Percentiles rank a stretch among this genome's conserved stretches.
These are phyloP conservation scores for Pachliopta kotzebuea DNA, from an alignment of 2,888 invertebrate species.

Conservation along the genomic window DNA sequence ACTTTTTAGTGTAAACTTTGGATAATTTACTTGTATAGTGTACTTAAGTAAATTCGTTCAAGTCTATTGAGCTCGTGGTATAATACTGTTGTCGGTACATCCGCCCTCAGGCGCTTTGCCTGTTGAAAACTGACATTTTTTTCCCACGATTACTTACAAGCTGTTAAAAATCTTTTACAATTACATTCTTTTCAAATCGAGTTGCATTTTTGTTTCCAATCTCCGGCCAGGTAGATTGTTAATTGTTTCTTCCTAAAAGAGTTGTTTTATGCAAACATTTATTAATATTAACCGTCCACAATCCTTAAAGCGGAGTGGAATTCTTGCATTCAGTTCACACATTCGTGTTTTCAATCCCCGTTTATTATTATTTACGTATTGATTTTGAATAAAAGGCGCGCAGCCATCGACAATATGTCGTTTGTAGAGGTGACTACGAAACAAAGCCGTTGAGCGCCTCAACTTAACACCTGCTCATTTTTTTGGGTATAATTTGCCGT, in stretches of 20 bases:
- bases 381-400: constrained; percentile 70
- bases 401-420: constrained; percentile 75
- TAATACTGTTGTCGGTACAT: constrained; percentile 50
- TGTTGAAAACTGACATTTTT: constrained; percentile 63
- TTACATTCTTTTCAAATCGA: constrained; percentile 21
- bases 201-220: not conserved
- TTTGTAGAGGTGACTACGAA: constrained; percentile 76
- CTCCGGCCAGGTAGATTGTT: constrained; percentile 14
- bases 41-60: constrained; percentile 27
- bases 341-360: constrained; percentile 64
- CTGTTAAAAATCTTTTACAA: constrained; percentile 57
- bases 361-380: constrained; percentile 76
- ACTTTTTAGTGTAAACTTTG: constrained; percentile 3
- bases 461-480: constrained; percentile 68
- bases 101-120: constrained; percentile 60
- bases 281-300: constrained; percentile 33
- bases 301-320: constrained; percentile 62
- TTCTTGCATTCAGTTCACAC: constrained; percentile 72
- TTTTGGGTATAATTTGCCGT: constrained; percentile 41
- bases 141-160: constrained; percentile 69
- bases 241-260: constrained; percentile 8
- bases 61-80: constrained; percentile 46
- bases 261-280: constrained; percentile 9
- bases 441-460: constrained; percentile 71
- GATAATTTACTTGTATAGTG: not conserved